A percentile compares a stretch with the other conserved stretches of the same genome.
Conservation (phyloP, 2,113 vertebrate genomes). For the Phodopus roborovskii region DNA sequence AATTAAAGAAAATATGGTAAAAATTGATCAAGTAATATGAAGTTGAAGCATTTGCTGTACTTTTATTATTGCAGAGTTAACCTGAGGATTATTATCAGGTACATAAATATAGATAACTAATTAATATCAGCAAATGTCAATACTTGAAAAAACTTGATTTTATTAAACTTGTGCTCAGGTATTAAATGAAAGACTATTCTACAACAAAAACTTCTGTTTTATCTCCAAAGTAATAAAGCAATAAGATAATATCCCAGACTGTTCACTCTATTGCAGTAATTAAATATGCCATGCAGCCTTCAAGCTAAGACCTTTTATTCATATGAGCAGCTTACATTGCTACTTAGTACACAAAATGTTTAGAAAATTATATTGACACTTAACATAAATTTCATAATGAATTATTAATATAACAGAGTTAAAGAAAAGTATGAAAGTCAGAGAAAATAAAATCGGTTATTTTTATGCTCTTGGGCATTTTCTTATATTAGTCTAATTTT, state of each 20-base stretch:
- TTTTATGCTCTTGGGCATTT: neutral
- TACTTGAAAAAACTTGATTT: slow-evolving; percentile 32
- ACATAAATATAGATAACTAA: slow-evolving; percentile 37
- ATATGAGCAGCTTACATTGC: neutral
- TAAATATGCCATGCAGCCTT: slow-evolving; percentile 17
- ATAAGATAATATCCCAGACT: slow-evolving; percentile 40
- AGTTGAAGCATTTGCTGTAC: slow-evolving; percentile 51
- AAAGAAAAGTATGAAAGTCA: slow-evolving; percentile 1
- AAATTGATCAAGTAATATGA: slow-evolving; percentile 72
- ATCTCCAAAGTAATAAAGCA: slow-evolving; percentile 40
- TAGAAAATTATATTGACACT: neutral
- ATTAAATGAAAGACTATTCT: slow-evolving; percentile 45
- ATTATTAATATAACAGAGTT: neutral
- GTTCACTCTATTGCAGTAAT: neutral
- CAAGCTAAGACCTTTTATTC: neutral
- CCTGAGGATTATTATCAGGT: slow-evolving; percentile 31
- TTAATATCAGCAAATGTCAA: slow-evolving; percentile 48
- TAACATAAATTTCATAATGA: neutral
- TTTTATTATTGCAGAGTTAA: slow-evolving; percentile 60
- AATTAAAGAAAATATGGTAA: slow-evolving; percentile 77
- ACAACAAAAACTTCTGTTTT: slow-evolving; percentile 44
- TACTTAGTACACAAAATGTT: neutral
- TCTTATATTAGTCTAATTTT: neutral
- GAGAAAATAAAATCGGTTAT: neutral
- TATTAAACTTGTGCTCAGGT: slow-evolving; percentile 23